phyloP scores from a whole-genome alignment of 1,140 invertebrate species.

The Belonocnema kinseyi region DNA sequence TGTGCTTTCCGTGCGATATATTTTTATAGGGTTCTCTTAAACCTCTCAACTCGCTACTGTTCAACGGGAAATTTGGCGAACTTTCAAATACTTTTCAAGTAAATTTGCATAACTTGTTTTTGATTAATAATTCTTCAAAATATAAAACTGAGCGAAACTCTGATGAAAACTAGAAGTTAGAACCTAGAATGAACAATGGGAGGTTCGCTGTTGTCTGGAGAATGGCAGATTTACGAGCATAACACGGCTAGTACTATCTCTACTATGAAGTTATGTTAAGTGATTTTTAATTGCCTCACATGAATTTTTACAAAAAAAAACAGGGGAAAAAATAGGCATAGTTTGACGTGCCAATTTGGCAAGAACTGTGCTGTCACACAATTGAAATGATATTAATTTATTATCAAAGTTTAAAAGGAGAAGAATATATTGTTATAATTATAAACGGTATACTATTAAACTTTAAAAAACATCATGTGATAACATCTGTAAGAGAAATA shows the following conservation, averaged over 20 bases:
- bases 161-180: slow-evolving; percentile 21
- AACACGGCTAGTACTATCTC: slow-evolving; percentile 7
- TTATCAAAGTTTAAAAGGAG: no score
- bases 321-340: not conserved
- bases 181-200: slow-evolving; percentile 10
- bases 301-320: not conserved
- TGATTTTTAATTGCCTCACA: slow-evolving; percentile 5
- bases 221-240: not conserved
- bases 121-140: not conserved
- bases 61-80: slow-evolving; percentile 8
- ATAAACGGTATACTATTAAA: no score
- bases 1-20: slow-evolving; percentile 19
- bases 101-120: slow-evolving; percentile 17
- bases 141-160: not conserved
- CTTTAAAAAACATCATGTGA: no score
- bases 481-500: no score
- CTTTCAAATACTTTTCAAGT: slow-evolving; percentile 14
- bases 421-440: no score
- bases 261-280: slow-evolving; percentile 7
- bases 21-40: slow-evolving; percentile 24
- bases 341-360: not conserved
- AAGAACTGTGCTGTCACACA: no score
- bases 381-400: no score
- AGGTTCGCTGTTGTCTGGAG: not conserved
- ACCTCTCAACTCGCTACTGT: slow-evolving; percentile 3